phyloP scores from a whole-genome alignment of 2,113 vertebrate genomes.

The Atherinomorus stipes region DNA sequence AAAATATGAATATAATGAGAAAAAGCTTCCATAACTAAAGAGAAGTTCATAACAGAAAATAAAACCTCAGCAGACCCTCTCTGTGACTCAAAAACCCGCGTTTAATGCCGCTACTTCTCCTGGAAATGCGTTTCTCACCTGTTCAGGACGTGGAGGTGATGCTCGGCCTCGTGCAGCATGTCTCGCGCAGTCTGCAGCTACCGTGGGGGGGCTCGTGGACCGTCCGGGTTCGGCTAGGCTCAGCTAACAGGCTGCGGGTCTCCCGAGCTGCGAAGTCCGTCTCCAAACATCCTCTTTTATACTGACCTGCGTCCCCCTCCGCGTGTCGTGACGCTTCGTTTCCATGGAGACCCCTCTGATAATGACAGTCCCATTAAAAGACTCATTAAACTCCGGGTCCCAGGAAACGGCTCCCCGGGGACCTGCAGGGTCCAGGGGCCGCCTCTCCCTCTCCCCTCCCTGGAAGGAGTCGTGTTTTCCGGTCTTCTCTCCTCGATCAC shows the following conservation, averaged over 20 bases:
- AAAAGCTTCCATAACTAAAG: too few species aligned
- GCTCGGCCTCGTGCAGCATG: slow-evolving; percentile 16
- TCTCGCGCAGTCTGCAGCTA: neutral
- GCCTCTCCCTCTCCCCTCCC: accelerated
- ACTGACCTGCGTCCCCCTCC: neutral
- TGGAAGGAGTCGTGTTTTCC: slow-evolving; percentile 63
- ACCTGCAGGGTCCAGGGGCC: slow-evolving; percentile 11
- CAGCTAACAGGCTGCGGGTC: neutral
- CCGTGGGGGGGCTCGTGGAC: neutral
- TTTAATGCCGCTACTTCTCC: neutral
- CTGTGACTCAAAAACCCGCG: too few species aligned
- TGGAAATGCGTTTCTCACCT: slow-evolving; percentile 21
- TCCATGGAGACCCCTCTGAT: slow-evolving; percentile 37
- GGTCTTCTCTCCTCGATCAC: slow-evolving; percentile 43
- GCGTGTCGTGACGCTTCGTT: slow-evolving; percentile 51
- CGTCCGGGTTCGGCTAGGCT: neutral
- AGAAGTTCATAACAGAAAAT: too few species aligned
- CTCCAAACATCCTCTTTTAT: slow-evolving; percentile 43
- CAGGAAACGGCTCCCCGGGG: slow-evolving; percentile 45
- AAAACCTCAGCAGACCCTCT: too few species aligned
- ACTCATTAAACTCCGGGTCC: slow-evolving; percentile 20
- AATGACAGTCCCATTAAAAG: slow-evolving; percentile 18
- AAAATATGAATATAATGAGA: too few species aligned
- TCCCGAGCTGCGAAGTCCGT: neutral
- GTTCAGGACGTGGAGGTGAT: neutral